Evolutionary conservation across 1,140 invertebrate species (phyloP).

Genomic region (Pseudachorutes palmiensis): DNA sequence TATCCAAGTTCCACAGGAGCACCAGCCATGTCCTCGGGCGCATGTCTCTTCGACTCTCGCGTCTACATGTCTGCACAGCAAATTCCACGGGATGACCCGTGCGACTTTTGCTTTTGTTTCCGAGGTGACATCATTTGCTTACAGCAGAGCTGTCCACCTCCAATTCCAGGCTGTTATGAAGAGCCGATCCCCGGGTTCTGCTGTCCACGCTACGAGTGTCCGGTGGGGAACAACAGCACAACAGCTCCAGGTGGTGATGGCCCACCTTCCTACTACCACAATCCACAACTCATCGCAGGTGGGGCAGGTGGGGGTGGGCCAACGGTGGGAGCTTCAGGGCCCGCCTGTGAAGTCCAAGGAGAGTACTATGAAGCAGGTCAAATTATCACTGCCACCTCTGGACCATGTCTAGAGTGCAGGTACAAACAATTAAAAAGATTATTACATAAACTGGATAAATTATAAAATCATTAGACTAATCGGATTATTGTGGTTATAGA

Average conservation of each 20-base stretch:
- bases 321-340: conserved; percentile 52
- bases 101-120: conserved; percentile 96
- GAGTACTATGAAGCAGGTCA: conserved; percentile 74
- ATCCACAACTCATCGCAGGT: no score
- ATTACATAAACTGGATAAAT: conserved; percentile 16
- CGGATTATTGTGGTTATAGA: no score
- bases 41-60: conserved; percentile 81
- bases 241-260: conserved; percentile 68
- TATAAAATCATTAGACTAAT: no score
- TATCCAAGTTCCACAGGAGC: conserved; percentile 28
- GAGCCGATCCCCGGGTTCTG: conserved; percentile 87
- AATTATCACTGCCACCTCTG: conserved; percentile 69
- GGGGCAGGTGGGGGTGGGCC: no score
- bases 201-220: conserved; percentile 88
- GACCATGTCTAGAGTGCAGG: conserved; percentile 85
- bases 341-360: conserved; percentile 74
- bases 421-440: conserved; percentile 51
- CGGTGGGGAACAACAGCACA: conserved; percentile 68
- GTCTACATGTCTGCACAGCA: conserved; percentile 89
- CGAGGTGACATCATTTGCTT: conserved; percentile 89
- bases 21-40: conserved; percentile 64
- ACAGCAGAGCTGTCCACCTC: conserved; percentile 88
- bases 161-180: conserved; percentile 78
- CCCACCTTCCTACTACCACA: conserved; percentile 61
- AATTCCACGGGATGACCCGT: conserved; percentile 84